Percentiles rank a stretch among this genome's conserved stretches.
Conservation (phyloP, 2,888 invertebrate species). For the Spisula solida region DNA sequence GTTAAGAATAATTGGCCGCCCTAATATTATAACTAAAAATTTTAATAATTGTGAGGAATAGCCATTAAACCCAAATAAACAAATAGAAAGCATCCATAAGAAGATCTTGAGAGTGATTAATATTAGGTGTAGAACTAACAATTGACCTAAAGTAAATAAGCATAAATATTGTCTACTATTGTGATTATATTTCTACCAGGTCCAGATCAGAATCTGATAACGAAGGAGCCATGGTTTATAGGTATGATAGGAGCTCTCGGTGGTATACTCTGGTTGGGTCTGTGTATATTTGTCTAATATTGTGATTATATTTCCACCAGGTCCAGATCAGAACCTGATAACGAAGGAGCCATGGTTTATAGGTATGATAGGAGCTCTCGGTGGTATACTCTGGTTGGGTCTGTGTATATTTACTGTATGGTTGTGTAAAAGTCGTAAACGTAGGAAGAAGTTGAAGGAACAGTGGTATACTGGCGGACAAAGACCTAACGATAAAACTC, state of each 20-base stretch:
- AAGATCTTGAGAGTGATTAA: too few species aligned
- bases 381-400: conserved; percentile 94
- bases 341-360: conserved; percentile 95
- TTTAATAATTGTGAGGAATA: too few species aligned
- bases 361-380: conserved; percentile 91
- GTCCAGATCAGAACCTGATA: conserved; percentile 85
- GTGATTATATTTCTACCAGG: conserved; percentile 66
- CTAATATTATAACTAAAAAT: too few species aligned
- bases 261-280: conserved; percentile 94
- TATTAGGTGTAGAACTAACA: too few species aligned
- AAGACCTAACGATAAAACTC: conserved; percentile 50
- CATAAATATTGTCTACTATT: too few species aligned
- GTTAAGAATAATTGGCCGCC: too few species aligned
- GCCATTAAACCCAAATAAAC: too few species aligned
- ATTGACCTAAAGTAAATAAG: too few species aligned
- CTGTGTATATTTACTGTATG: conserved; percentile 94
- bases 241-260: conserved; percentile 91
- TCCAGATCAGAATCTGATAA: conserved; percentile 86
- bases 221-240: conserved; percentile 95
- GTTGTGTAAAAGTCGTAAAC: conserved; percentile 90
- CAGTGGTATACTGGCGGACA: conserved; percentile 69
- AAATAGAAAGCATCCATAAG: too few species aligned
- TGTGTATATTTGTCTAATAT: conserved; percentile 91
- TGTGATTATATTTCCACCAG: conserved; percentile 60
- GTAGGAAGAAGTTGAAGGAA: conserved; percentile 83